Evolutionary conservation across 2,113 vertebrate genomes (phyloP), one percentile per base, ranked within the genome.

Genomic region (Glaucomys volans): DNA sequence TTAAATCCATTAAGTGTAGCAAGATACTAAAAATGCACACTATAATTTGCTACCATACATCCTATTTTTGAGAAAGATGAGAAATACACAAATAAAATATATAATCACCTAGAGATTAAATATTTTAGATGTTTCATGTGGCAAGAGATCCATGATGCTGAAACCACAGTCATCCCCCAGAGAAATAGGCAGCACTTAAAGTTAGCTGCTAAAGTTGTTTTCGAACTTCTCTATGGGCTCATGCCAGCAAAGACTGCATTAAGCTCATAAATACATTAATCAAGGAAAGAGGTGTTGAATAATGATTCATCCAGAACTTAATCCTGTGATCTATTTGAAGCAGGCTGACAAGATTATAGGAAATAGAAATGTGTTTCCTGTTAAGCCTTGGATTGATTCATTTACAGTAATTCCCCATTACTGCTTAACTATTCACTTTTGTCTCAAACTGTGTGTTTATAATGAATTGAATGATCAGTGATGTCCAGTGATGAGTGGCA

Each of bases 211-310:
- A 17, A 88, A 80, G 69, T 86, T 30, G 40, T 77, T 82, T 83
- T 79, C 71, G 74, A 90, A 94, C 44, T n/a, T 92, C 62, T 89
- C 20, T 81, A 2, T 71, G 32, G 77, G 9, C 40, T 20, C n/a
- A 72, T 42, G 85, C 1, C 30, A 86, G 47, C 4, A 90, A 94
- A 88, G 86, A 84, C 2, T 89, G 8, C 54, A 90, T 94, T 95
- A 71, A 40, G 62, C 54, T 69, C 84, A 85, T 79, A 94, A 90
- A 96, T 88, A 52, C 4, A 89, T 95, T 96, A 86, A 95, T 97
- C 86, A 96, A 76, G 8, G 13, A 93, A 30, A 84, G 20, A 71
- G 9, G 79, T 50, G 50, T 91, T 87, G 52, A 96, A 79, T 62
- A 87, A 91, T 92, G 81, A 97, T 82, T 96, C 32, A 92, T 6